phyloP scores from a whole-genome alignment of 1,140 invertebrate genomes.

The Euglossa dilemma region DNA sequence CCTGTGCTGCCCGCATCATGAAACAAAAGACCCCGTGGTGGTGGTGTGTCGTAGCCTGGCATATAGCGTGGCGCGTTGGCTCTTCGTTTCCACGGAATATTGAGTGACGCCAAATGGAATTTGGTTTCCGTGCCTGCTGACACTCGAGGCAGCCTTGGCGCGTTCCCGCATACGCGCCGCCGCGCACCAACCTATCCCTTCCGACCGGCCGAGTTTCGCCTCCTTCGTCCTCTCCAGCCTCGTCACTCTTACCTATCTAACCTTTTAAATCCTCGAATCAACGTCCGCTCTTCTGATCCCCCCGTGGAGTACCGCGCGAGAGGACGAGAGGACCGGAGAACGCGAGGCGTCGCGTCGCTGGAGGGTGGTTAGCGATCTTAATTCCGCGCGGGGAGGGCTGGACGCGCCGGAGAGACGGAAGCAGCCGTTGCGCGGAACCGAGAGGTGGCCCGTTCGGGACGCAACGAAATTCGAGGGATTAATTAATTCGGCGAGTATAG shows the following conservation, averaged over 20 bases:
- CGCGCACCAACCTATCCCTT: neutral
- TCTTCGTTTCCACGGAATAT: conserved; percentile 68
- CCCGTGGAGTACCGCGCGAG: too few relatives aligned
- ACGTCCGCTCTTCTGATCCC: neutral
- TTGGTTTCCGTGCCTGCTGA: conserved; percentile 61
- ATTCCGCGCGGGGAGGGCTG: conserved; percentile 23
- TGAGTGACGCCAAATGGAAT: conserved; percentile 72
- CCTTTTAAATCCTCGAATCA: neutral
- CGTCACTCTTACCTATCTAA: too few relatives aligned
- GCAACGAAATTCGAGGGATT: conserved; percentile 50
- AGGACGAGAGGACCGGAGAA: too few relatives aligned
- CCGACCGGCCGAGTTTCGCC: neutral
- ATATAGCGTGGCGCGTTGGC: neutral
- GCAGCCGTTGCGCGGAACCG: neutral
- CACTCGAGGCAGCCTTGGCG: conserved; percentile 31
- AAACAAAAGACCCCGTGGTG: conserved; percentile 66
- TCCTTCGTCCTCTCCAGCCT: too few relatives aligned
- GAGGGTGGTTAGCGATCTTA: conserved; percentile 18
- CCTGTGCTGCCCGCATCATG: conserved; percentile 71
- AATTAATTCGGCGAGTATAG: conserved; percentile 52
- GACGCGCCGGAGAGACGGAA: neutral
- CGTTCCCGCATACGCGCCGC: neutral
- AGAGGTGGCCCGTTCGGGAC: neutral
- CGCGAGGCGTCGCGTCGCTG: neutral
- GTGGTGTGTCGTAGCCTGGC: neutral